Evolutionary conservation across 2,797 vertebrate genomes (phyloP), one percentile per base, ranked within the genome.

Genomic region (Pogonophryne albipinna): DNA sequence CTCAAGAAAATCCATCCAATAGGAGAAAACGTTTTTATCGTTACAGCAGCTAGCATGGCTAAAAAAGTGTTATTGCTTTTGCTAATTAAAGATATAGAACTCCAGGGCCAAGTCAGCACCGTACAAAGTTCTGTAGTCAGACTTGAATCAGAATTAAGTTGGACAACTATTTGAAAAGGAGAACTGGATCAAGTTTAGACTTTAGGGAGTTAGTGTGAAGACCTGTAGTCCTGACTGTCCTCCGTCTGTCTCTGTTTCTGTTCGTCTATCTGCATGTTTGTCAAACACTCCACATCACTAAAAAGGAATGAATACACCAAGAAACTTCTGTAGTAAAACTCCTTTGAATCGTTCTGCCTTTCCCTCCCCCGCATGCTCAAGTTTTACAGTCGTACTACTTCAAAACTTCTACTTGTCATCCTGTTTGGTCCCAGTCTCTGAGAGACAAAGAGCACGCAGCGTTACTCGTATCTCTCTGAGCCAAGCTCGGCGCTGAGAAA

Each of bases 191-290:
- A 38, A 38, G 34, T 38, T 2, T 38, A 38, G 34, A 7, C 34
- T 38, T 38, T 9, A 6, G 8, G 34, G 53, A 41, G 1, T 70
- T 31, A 34, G 46, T 13, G 38, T 83, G 41, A 67, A 78, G 78
- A 58, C 67, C 61, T 85, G 13, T 31, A 47, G 66, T 34, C 50
- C n/a, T n/a, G 20, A 42, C 34, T 19, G 50, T 74, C 66, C 55
- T 42, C 45, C 47, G 45, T 51, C 20, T 47, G 71, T 52, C 44
- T 42, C 64, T 41, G 16, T 16, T 14, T 44, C 16, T 27, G 17
- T 68, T 17, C 17, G 0, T 60, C 4, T 27, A 53, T 60, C 16
- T 49, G 20, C 42, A 59, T 76, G 68, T 49, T 58, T 57, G 51
- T 66, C 27, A 44, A 15, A 55, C 4, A 4, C 27, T 46, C 17